These are phyloP conservation scores for Lepus oiostolus DNA, from an alignment of 2,797 vertebrate genomes.

Conservation along the genomic window DNA sequence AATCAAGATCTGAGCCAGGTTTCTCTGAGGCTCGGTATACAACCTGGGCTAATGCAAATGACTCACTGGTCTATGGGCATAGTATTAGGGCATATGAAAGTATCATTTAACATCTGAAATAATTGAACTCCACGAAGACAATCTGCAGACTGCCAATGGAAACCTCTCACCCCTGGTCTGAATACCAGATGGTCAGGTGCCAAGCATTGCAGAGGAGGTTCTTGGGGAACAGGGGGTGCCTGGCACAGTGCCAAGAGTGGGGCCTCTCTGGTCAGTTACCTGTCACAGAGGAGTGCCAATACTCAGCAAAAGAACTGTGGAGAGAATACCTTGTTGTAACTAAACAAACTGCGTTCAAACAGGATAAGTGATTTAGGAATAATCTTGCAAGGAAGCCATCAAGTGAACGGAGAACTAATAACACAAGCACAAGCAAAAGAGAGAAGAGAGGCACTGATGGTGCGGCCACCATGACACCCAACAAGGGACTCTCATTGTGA, in stretches of 20 bases:
- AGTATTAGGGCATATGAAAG: background rate
- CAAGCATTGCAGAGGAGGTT: rapidly evolving
- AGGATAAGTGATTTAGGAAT: background rate
- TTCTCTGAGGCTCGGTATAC: background rate
- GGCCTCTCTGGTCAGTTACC: too few relatives aligned
- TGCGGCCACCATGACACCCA: rapidly evolving
- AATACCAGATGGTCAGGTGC: background rate
- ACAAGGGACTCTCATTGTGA: rapidly evolving
- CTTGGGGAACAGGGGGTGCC: too few relatives aligned
- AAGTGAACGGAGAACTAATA: background rate
- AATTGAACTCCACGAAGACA: background rate
- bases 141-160: background rate
- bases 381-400: background rate
- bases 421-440: too few relatives aligned
- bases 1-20: background rate
- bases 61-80: background rate
- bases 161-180: too few relatives aligned
- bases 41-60: background rate
- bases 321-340: background rate
- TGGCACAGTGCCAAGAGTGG: too few relatives aligned
- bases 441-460: rapidly evolving
- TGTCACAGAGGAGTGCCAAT: background rate
- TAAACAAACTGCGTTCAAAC: background rate
- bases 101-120: background rate
- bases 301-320: background rate